These are phyloP conservation scores for Teleogryllus oceanicus DNA, from an alignment of 2,888 invertebrate species.

Conservation along the genomic window DNA sequence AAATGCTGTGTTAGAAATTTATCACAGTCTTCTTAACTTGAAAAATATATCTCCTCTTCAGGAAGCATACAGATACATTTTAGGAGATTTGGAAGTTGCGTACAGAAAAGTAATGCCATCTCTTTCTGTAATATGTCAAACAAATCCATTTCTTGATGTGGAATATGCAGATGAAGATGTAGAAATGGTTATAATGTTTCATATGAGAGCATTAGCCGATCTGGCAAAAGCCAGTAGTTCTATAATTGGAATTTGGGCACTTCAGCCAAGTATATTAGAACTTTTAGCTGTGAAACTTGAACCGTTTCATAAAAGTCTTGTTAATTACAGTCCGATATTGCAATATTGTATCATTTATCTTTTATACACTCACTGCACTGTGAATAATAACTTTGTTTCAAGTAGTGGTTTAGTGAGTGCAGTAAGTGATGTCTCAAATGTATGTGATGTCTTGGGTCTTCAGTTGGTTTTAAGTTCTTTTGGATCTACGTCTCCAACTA, in stretches of 20 bases:
- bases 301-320: slow-evolving; percentile 56
- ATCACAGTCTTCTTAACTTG: slow-evolving; percentile 73
- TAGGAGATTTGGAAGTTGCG: slow-evolving; percentile 72
- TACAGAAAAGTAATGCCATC: slow-evolving; percentile 60
- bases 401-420: slow-evolving; percentile 69
- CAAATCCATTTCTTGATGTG: slow-evolving; percentile 50
- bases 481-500: slow-evolving; percentile 69
- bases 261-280: slow-evolving; percentile 86
- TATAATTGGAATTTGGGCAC: slow-evolving; percentile 92
- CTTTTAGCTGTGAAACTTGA: slow-evolving; percentile 68
- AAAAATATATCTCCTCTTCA: slow-evolving; percentile 88
- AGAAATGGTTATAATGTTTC: slow-evolving; percentile 70
- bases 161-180: slow-evolving; percentile 56
- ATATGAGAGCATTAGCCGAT: slow-evolving; percentile 76
- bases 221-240: slow-evolving; percentile 88
- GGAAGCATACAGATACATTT: slow-evolving; percentile 77
- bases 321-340: slow-evolving; percentile 59
- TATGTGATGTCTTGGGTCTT: slow-evolving; percentile 56
- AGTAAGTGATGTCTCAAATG: slow-evolving; percentile 53
- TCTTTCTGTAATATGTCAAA: slow-evolving; percentile 51
- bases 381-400: slow-evolving; percentile 83
- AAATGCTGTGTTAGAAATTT: slow-evolving; percentile 64
- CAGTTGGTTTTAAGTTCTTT: slow-evolving; percentile 57
- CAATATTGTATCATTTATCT: slow-evolving; percentile 77
- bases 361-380: slow-evolving; percentile 81